phyloP scores from a whole-genome alignment of 1,140 invertebrate species.

The Drepana arcuata region DNA sequence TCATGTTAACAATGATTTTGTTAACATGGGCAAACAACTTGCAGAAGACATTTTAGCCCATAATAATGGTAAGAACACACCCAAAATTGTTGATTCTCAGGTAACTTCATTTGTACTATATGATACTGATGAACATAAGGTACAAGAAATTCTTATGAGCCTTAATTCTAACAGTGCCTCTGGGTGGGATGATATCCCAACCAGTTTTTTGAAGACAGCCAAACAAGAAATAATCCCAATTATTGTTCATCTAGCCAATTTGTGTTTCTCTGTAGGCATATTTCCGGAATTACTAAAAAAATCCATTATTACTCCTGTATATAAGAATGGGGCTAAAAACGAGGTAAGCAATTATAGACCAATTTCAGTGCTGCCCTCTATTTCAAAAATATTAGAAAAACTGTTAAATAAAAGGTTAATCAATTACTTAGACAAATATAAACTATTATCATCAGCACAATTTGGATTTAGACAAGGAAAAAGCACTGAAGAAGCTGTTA shows the following conservation, averaged over 20 bases:
- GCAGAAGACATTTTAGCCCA: not conserved
- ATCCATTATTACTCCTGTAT: not conserved
- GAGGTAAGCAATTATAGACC: not conserved
- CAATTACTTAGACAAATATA: not conserved
- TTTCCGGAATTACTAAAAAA: not conserved
- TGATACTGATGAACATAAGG: not conserved
- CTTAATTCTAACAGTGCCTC: not conserved
- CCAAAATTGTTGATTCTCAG: not conserved
- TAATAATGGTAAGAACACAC: not conserved
- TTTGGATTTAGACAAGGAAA: not conserved
- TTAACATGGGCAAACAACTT: not conserved
- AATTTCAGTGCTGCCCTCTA: not conserved
- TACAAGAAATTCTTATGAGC: not conserved
- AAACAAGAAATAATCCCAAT: not conserved
- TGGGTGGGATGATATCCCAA: not conserved
- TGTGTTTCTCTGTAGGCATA: not conserved
- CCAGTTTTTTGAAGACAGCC: not conserved
- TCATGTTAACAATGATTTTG: no score
- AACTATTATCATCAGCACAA: not conserved
- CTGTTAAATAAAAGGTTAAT: not conserved
- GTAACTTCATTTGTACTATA: not conserved
- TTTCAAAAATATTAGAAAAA: not conserved
- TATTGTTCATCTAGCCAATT: not conserved
- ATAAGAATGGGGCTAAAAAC: not conserved
- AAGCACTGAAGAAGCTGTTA: not conserved